Conservation (phyloP, 2,888 invertebrate species). For the Thumatha senex region DNA sequence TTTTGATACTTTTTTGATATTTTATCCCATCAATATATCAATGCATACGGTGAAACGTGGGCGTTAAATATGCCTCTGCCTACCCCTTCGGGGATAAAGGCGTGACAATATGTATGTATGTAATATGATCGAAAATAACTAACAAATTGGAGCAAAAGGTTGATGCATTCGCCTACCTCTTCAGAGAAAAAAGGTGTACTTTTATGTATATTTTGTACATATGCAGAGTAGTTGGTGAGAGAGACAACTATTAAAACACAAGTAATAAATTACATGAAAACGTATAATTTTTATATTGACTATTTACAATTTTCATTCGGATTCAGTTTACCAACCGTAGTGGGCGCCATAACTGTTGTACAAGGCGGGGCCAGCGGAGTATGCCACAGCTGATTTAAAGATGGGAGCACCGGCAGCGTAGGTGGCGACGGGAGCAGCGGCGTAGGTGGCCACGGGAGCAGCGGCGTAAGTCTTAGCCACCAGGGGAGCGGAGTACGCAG, state of each 20-base stretch:
- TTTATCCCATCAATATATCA: too few relatives aligned
- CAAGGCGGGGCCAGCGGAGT: slow-evolving; percentile 64
- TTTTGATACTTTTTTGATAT: too few relatives aligned
- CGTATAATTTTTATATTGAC: slow-evolving; percentile 50
- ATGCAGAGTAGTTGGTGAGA: too few relatives aligned
- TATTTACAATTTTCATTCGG: slow-evolving; percentile 52
- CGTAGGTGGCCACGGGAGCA: slow-evolving; percentile 49
- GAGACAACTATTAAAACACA: slow-evolving; percentile 2
- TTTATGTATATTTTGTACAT: too few relatives aligned
- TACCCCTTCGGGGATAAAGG: too few relatives aligned
- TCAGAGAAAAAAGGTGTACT: too few relatives aligned
- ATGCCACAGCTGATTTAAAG: slow-evolving; percentile 71
- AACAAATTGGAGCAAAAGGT: too few relatives aligned
- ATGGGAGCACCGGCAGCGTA: slow-evolving; percentile 63
- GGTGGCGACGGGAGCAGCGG: slow-evolving; percentile 44
- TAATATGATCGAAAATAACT: too few relatives aligned
- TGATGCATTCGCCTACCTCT: too few relatives aligned
- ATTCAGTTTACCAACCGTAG: slow-evolving; percentile 85
- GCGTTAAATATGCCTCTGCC: too few relatives aligned
- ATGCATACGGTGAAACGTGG: too few relatives aligned
- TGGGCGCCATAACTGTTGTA: slow-evolving; percentile 82
- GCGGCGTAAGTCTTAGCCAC: slow-evolving; percentile 43
- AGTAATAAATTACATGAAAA: slow-evolving; percentile 42
- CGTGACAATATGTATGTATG: too few relatives aligned
- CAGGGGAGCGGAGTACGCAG: slow-evolving; percentile 57